phyloP scores from a whole-genome alignment of 2,888 invertebrate genomes.

The Oscheius sp. region DNA sequence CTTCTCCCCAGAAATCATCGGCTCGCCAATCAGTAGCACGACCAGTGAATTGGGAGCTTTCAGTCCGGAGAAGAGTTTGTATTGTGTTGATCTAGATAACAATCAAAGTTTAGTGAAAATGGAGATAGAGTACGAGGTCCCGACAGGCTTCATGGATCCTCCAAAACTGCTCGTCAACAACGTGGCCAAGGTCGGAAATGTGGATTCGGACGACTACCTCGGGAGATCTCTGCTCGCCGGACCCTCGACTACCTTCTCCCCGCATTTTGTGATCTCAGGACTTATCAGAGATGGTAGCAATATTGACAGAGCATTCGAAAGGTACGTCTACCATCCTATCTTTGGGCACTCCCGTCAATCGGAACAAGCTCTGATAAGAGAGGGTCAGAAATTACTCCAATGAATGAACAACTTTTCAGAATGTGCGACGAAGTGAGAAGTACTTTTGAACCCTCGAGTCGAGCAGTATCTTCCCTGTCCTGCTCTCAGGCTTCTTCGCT shows the following conservation, averaged over 20 bases:
- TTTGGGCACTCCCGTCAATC: too few relatives aligned
- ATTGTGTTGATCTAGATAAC: not conserved
- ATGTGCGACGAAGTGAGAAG: conserved; percentile 51
- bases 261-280: conserved; percentile 68
- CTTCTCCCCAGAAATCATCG: conserved; percentile 35
- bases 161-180: not conserved
- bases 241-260: conserved; percentile 59
- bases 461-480: conserved; percentile 37
- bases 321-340: conserved; percentile 30
- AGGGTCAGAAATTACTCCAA: not conserved
- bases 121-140: not conserved
- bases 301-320: conserved; percentile 44
- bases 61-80: conserved; percentile 32
- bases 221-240: conserved; percentile 67
- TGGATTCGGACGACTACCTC: conserved; percentile 40
- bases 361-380: too few relatives aligned
- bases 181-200: not conserved
- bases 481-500: conserved; percentile 40
- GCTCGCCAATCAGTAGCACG: conserved; percentile 29
- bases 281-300: conserved; percentile 45
- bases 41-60: conserved; percentile 26
- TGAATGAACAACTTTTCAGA: conserved; percentile 35
- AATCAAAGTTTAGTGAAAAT: not conserved
- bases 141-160: conserved; percentile 3
- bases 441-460: conserved; percentile 32